Evolutionary conservation across 1,140 invertebrate species (phyloP), one percentile per base, ranked within the genome.

Genomic region (Centruroides sculpturatus): DNA sequence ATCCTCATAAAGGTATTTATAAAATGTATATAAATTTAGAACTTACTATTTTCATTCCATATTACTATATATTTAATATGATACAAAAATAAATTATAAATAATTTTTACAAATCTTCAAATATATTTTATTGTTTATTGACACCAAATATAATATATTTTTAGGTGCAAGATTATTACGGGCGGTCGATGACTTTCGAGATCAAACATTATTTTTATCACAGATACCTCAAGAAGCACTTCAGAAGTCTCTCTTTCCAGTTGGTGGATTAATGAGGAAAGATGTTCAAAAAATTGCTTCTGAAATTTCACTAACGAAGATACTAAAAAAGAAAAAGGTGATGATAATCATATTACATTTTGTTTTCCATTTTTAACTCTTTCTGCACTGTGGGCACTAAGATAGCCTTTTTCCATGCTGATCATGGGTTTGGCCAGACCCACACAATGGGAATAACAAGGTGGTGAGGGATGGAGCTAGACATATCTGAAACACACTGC

Each of bases 191-290:
- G 70, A 69, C 49, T 72, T 75, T 34, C 98, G 98, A 77, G 95
- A 98, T 74, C 95, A 99, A 78, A 95, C 92, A 23, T 92, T 97
- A 69, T 98, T 98, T 70, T 72, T 99, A 23, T 85, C 85, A 62
- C 89, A 92, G 76, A 81, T 98, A 41, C 72, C 81, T 50, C 87
- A 92, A 70, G 70, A 80, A 59, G 76, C 91, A 6, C 75, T 99
- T 11, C 78, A 80, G 66, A 81, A 76, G 71, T 86, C 87, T 50
- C 86, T 98, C 82, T 98, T 99, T 78, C 94, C 95, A 11, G 64
- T 99, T 52, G 92, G 89, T 46, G 74, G 80, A 56, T 71, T 87
- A 47, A 69, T 77, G 0, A 98, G 98, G 75, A 70, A 64, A 47
- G 73, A 86, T 70, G 89, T 98, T 0, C 89, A 89, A 75, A 69